Percentiles rank a stretch among this genome's conserved stretches.
Conservation (phyloP, 2,113 vertebrate species). For the Calidris pugnax region DNA sequence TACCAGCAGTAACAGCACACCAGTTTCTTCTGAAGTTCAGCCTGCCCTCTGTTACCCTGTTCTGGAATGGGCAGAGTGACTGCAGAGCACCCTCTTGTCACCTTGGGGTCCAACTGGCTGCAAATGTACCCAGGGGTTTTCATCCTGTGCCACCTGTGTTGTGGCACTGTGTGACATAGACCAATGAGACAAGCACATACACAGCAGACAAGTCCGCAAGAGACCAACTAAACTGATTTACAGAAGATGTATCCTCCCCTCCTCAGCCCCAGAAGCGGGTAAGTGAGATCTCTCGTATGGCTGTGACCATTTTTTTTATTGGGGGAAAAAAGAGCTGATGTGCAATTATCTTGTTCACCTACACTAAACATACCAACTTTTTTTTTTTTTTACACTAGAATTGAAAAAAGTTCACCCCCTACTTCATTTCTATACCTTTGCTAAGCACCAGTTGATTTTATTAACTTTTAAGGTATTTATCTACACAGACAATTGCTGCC, state of each 20-base stretch:
- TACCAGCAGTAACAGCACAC: neutral
- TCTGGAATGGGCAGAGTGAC: neutral
- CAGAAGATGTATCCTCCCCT: neutral
- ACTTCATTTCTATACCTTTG: neutral
- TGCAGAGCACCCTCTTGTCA: neutral
- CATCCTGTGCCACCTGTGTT: neutral
- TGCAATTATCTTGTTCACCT: neutral
- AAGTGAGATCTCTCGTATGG: neutral
- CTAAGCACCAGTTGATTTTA: neutral
- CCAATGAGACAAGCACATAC: neutral
- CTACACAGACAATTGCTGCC: neutral
- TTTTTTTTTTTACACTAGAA: neutral
- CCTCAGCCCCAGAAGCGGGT: neutral
- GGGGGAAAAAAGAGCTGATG: neutral
- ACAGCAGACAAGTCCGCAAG: too few species aligned
- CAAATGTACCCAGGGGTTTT: neutral
- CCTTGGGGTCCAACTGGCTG: neutral
- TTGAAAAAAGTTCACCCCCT: neutral
- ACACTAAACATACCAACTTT: neutral
- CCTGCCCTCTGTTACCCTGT: neutral
- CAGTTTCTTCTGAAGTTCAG: neutral
- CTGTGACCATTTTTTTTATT: neutral
- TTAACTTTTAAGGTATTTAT: neutral
- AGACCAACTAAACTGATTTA: neutral
- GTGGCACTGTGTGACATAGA: neutral